Base-by-base conservation (phyloP, 2,888 invertebrate genomes). In the Pecten maximus region DNA sequence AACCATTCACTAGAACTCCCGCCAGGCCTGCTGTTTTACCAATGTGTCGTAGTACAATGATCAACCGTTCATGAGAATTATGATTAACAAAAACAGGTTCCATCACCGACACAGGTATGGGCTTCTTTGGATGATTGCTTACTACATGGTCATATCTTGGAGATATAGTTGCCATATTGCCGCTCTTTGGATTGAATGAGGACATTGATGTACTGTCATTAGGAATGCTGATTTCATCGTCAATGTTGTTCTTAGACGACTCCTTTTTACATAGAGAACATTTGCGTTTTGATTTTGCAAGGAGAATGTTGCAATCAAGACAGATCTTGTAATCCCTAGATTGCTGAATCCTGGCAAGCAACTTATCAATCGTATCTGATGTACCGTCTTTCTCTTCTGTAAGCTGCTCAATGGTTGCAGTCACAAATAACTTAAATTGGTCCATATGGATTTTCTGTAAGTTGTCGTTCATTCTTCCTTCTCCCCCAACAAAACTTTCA, bases 61-160 rank as follows among this genome's bases (percentile, higher is more conserved):
- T n/a, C n/a, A n/a, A n/a, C n/a, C n/a, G n/a, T n/a, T n/a, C n/a
- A n/a, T n/a, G n/a, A n/a, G n/a, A n/a, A n/a, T n/a, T n/a, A n/a
- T n/a, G 89, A 40, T 89, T 89, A 6, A 91, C 88, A 88, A 89
- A 91, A 15, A 91, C 91, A 40, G 89, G 91, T 40, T 91, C 89
- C 35, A 89, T n/a, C 35, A 89, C n/a, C 35, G 44, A 88, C 16
- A 91, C 86, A n/a, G 89, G 87, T 19, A 4, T 60, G n/a, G 87
- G 86, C 19, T 60, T 35, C 19, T 86, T 88, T 23, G 50, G 12
- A 50, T 91, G 88, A 40, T 23, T n/a, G 2, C 88, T 87, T n/a
- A 44, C 39, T 23, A 91, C 88, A 89, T 91, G 89, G 40, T 35
- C 48, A 40, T 54, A 91, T 23, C 44, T 44, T 10, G 44, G 6